A percentile compares a stretch with the other conserved stretches of the same genome.
Evolutionary conservation across 2,797 vertebrate species (phyloP).

Genomic region (Muscicapa striata): DNA sequence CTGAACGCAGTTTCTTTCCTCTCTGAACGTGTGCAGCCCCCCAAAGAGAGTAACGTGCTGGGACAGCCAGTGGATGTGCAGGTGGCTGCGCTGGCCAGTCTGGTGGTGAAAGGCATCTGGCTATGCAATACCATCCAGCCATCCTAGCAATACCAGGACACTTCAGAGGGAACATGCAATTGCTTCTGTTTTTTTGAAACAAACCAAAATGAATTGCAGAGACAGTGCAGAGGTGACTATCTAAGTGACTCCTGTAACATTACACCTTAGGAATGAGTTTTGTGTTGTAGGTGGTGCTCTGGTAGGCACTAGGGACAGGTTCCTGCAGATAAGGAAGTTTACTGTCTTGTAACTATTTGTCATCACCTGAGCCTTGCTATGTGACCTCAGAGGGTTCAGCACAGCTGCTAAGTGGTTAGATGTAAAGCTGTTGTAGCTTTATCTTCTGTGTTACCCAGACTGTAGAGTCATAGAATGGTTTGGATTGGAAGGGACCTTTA

Average conservation of each 20-base stretch:
- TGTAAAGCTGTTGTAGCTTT: not conserved
- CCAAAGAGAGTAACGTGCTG: not conserved
- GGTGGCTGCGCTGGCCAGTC: not conserved
- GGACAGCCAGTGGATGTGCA: not conserved
- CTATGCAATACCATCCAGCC: not conserved
- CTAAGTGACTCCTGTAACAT: not conserved
- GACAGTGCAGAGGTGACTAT: not conserved
- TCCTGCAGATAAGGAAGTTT: not conserved
- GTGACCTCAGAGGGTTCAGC: not conserved
- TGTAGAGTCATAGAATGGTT: not conserved
- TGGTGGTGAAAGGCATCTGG: not conserved
- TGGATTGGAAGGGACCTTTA: not conserved
- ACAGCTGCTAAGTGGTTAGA: not conserved
- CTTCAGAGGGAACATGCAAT: not conserved
- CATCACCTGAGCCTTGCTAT: not conserved
- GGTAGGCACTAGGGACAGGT: not conserved
- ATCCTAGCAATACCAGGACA: not conserved
- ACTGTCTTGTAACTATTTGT: not conserved
- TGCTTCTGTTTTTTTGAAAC: not conserved
- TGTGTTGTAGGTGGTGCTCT: not conserved
- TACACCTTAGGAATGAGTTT: not conserved
- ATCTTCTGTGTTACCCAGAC: not conserved
- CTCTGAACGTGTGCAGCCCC: not conserved
- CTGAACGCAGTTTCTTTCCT: not conserved
- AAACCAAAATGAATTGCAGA: not conserved